A percentile compares a stretch with the other conserved stretches of the same genome.
Conservation (phyloP, 1,140 invertebrate species). For the Drosophila pandora region DNA sequence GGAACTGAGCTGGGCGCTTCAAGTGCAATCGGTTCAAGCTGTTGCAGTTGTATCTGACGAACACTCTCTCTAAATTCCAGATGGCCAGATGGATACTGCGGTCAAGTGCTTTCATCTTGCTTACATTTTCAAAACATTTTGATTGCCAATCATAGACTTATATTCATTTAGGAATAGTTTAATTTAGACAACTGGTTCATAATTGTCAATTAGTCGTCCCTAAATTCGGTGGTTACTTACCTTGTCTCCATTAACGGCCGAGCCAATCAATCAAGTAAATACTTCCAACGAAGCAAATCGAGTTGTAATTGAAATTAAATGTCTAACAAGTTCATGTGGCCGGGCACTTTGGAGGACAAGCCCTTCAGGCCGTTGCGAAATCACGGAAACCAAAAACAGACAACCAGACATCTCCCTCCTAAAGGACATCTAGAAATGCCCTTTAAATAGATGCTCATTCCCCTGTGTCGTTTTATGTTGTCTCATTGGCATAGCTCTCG, state of each 20-base stretch:
- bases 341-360: slow-evolving; percentile 20
- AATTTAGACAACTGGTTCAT: background rate
- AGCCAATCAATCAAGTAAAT: slow-evolving; percentile 18
- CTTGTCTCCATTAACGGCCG: too few species aligned
- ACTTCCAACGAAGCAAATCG: slow-evolving; percentile 34
- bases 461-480: slow-evolving; percentile 7
- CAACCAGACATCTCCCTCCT: slow-evolving; percentile 24
- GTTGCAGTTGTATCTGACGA: slow-evolving; percentile 60
- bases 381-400: slow-evolving; percentile 16
- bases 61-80: slow-evolving; percentile 29
- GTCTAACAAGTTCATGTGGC: slow-evolving; percentile 15
- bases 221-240: too few species aligned
- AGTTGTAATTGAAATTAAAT: slow-evolving; percentile 70
- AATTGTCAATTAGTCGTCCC: background rate
- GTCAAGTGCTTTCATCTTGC: slow-evolving; percentile 19
- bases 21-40: slow-evolving; percentile 72
- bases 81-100: slow-evolving; percentile 46
- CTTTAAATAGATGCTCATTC: background rate
- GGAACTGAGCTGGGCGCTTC: slow-evolving; percentile 29
- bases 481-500: slow-evolving; percentile 61
- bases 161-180: background rate
- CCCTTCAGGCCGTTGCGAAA: slow-evolving; percentile 21
- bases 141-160: slow-evolving; percentile 25
- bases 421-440: too few species aligned
- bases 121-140: slow-evolving; percentile 24